phyloP scores from a whole-genome alignment of 2,888 invertebrate genomes.

The Petrolisthes cinctipes region DNA sequence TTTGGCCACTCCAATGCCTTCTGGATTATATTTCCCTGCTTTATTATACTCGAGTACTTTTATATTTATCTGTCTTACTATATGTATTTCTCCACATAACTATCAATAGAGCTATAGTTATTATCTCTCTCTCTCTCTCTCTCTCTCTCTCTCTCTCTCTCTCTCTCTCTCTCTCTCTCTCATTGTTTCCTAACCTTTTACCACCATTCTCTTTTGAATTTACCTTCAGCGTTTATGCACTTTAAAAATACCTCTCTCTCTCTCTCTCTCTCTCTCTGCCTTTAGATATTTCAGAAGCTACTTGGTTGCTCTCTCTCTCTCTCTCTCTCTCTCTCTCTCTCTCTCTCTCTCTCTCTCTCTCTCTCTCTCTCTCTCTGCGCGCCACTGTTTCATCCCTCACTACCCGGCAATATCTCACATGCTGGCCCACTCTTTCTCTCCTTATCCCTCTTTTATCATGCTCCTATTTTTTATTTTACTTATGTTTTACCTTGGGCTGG shows the following conservation, averaged over 20 bases:
- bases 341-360: background rate
- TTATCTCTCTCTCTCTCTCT: background rate
- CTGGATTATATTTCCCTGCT: too few species aligned
- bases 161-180: background rate
- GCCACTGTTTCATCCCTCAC: background rate
- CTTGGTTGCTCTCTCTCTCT: background rate
- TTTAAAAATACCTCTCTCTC: background rate
- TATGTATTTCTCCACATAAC: too few species aligned
- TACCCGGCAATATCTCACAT: background rate
- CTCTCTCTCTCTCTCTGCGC: background rate
- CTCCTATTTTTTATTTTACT: too few species aligned
- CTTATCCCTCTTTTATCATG: background rate
- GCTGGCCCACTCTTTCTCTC: slow-evolving; percentile 12
- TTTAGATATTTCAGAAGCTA: background rate
- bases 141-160: background rate
- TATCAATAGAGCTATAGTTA: background rate
- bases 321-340: background rate
- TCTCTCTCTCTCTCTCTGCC: background rate
- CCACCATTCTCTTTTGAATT: background rate
- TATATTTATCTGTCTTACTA: too few species aligned
- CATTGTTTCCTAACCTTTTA: background rate
- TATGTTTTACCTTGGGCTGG: too few species aligned
- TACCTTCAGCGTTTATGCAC: background rate
- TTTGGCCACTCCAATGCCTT: too few species aligned
- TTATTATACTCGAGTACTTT: too few species aligned